phyloP scores from a whole-genome alignment of 2,113 vertebrate species.

The Acrocephalus kingi region DNA sequence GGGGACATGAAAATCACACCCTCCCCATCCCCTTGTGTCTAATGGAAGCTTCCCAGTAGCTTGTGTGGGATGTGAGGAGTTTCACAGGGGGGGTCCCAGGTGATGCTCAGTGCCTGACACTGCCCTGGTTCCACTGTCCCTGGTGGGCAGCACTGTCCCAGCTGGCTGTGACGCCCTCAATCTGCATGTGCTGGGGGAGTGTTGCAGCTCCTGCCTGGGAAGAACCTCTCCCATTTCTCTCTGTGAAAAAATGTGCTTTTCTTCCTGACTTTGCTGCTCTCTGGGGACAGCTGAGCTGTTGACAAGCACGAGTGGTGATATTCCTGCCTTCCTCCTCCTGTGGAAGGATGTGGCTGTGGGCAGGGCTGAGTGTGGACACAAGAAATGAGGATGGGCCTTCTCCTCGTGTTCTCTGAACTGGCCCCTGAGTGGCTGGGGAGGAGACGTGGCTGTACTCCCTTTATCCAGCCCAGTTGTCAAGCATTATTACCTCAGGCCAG shows the following conservation, averaged over 20 bases:
- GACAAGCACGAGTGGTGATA: neutral
- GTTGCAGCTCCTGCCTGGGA: neutral
- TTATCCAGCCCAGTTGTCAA: neutral
- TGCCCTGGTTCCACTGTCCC: neutral
- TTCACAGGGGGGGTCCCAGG: neutral
- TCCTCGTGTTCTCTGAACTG: neutral
- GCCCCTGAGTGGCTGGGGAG: neutral
- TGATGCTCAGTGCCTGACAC: neutral
- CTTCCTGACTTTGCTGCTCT: neutral
- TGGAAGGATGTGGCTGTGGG: neutral
- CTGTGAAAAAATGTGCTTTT: neutral
- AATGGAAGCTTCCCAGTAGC: neutral
- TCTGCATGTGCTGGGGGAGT: accelerated
- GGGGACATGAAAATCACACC: neutral
- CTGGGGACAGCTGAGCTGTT: neutral
- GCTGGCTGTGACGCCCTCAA: neutral
- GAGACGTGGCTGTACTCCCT: neutral
- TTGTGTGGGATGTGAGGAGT: too few species aligned
- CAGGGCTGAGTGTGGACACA: neutral
- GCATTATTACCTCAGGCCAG: accelerated
- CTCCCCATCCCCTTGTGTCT: neutral
- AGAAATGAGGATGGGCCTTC: neutral
- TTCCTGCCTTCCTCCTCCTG: neutral
- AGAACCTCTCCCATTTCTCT: neutral
- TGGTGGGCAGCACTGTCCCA: neutral